phyloP scores from a whole-genome alignment of 92 coral and sea anemone genomes.

The Phenganax stokvisi region DNA sequence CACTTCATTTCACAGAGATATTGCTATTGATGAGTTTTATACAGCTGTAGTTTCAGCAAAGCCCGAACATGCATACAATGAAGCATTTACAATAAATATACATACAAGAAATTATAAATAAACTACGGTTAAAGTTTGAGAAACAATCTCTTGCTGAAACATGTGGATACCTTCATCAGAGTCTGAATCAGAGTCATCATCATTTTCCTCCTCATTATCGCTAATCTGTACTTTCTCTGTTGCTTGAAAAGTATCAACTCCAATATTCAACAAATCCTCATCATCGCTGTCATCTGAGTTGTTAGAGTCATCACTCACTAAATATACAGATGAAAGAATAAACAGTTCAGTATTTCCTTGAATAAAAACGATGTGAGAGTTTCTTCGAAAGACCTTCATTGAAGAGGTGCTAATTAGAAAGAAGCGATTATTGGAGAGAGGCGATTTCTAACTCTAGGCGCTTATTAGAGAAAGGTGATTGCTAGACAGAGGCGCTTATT shows the following conservation, averaged over 20 bases:
- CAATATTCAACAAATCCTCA: background rate
- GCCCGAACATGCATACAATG: too few species aligned
- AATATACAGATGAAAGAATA: background rate
- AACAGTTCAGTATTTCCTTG: background rate
- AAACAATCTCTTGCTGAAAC: background rate
- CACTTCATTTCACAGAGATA: too few species aligned
- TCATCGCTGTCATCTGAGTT: slow-evolving; percentile 21
- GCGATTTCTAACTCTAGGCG: background rate
- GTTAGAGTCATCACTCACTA: slow-evolving; percentile 32
- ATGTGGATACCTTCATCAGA: slow-evolving; percentile 28
- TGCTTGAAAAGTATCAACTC: too few species aligned
- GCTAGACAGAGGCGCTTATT: background rate
- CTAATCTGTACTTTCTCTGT: background rate
- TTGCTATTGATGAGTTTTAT: too few species aligned
- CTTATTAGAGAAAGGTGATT: background rate
- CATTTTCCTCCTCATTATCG: slow-evolving; percentile 4
- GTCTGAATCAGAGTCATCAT: slow-evolving; percentile 2
- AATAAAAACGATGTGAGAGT: background rate
- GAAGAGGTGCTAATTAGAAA: background rate
- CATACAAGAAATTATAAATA: too few species aligned
- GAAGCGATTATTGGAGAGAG: background rate
- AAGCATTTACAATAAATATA: too few species aligned
- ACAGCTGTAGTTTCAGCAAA: too few species aligned
- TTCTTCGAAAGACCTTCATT: background rate
- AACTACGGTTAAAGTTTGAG: too few species aligned